A percentile compares a stretch with the other conserved stretches of the same genome.
phyloP scores from a whole-genome alignment of 2,113 vertebrate species.

The Dascyllus trimaculatus region DNA sequence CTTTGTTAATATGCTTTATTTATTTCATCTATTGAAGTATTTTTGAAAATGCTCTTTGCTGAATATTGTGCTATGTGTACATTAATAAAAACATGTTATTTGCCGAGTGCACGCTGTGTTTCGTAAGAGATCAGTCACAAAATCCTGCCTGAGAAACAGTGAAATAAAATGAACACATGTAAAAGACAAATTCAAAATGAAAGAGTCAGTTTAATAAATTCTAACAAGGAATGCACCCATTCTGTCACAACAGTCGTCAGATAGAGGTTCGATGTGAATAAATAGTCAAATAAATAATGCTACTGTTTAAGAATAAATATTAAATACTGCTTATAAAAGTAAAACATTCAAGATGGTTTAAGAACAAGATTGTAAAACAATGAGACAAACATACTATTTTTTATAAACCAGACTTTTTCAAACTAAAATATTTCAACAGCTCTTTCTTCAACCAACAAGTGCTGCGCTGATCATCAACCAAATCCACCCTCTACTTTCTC shows the following conservation, averaged over 20 bases:
- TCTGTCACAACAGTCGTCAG: conserved; percentile 8
- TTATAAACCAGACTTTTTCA: neutral
- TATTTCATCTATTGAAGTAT: neutral
- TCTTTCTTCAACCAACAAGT: conserved; percentile 4
- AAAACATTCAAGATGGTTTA: conserved; percentile 3
- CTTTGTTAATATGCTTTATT: neutral
- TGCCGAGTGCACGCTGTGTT: conserved; percentile 1
- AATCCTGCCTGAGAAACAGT: neutral
- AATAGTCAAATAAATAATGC: conserved; percentile 54
- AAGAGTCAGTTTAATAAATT: conserved; percentile 39
- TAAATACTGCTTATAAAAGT: conserved; percentile 35
- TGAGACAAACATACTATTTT: conserved; percentile 17
- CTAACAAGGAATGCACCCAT: conserved; percentile 3
- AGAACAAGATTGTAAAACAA: conserved; percentile 44
- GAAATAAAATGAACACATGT: neutral
- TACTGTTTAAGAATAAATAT: conserved; percentile 38
- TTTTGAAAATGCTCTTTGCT: conserved; percentile 28
- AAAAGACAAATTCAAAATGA: conserved; percentile 16
- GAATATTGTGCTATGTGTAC: conserved; percentile 15
- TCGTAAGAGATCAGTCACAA: neutral
- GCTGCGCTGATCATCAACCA: neutral
- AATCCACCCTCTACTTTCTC: neutral
- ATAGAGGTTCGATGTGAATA: conserved; percentile 21
- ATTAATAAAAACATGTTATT: conserved; percentile 45
- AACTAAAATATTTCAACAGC: conserved; percentile 19